Base-by-base conservation (phyloP, 2,113 vertebrate genomes). In the Daboia siamensis region DNA sequence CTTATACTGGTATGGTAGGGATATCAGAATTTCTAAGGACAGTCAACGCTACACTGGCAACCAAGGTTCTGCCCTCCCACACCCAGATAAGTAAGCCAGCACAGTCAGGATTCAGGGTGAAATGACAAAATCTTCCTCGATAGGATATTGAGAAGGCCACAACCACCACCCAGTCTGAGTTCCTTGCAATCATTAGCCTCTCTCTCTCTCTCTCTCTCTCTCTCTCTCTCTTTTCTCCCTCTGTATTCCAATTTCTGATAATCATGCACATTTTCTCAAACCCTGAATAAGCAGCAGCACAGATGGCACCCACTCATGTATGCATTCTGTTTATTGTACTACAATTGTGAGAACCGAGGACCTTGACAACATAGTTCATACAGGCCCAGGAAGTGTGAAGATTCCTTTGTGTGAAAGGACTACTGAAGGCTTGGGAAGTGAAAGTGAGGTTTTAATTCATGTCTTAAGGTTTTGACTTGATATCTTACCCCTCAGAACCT, bases 221-320 rank as follows among this genome's bases (percentile, higher is more conserved):
- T 55, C 54, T 55, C 54, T 17, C 54, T 55, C 48, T 55, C 12
- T 12, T 13, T 1, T 1, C 5, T 74, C 69, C 0, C 5, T 74
- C 69, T 74, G 13, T 15, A 5, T 74, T 74, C 5, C n/a, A 8
- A 17, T 74, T 74, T 39, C n/a, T 74, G 2, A 33, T 74, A 20
- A 74, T 39, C 69, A 20, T 74, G n/a, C 15, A 20, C 5, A 20
- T 74, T 74, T 39, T 39, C n/a, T 74, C 15, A 74, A 74, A 74
- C 90, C 84, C 61, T 93, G 92, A 52, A 91, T 44, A 92, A 94
- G 88, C 61, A 89, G 1, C 5, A 17, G n/a, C 90, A 85, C 91
- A 96, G 26, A 92, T 26, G 80, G 39, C 89, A 95, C 46, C 93
- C 93, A 86, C 26, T 96, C 85, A 57, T 94, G 61, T 93, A 6